Evolutionary conservation across 2,113 vertebrate species (phyloP), one percentile per base, ranked within the genome.

Genomic region (Rhodinocichla rosea): DNA sequence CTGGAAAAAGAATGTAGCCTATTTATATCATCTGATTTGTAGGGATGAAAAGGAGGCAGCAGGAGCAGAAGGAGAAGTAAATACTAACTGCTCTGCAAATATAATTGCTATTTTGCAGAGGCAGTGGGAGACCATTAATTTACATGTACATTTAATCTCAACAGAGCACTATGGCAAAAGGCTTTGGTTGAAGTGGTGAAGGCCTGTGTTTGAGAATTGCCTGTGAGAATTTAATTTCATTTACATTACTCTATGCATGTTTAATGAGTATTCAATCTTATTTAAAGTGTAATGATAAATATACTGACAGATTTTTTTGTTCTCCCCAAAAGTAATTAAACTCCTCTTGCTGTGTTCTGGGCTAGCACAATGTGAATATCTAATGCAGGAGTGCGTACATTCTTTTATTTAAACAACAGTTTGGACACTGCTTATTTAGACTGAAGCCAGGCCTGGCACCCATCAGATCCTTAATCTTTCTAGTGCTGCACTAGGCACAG

Each of bases 261-360:
- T 65, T 95, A 96, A 96, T 96, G 74, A 95, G 37, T 87, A 77
- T 81, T 95, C 37, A n/a, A 79, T 92, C 70, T 88, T 93, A 96
- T 96, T 98, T 94, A 97, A 96, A 97, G 87, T 96, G 89, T 94
- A 95, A 95, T 95, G 91, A 96, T 94, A 95, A 97, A 97, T 97
- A 96, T 92, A 94, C 77, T 96, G 95, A 96, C 94, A 79, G 16
- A 35, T 42, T 91, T 91, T 95, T 94, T 97, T 95, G 59, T 95
- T 96, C 73, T 94, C 6, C 20, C n/a, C 12, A n/a, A 33, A 95
- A 95, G 47, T 86, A 95, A 94, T 71, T 96, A 83, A 93, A 92
- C 50, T 95, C 67, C 94, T 85, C 91, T 40, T 84, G 65, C 62
- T 55, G 35, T 95, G 75, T 80, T 92, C 69, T 63, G 69, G 37